These are phyloP conservation scores for Chelonia mydas DNA, from an alignment of 2,797 vertebrate species.

Conservation along the genomic window DNA sequence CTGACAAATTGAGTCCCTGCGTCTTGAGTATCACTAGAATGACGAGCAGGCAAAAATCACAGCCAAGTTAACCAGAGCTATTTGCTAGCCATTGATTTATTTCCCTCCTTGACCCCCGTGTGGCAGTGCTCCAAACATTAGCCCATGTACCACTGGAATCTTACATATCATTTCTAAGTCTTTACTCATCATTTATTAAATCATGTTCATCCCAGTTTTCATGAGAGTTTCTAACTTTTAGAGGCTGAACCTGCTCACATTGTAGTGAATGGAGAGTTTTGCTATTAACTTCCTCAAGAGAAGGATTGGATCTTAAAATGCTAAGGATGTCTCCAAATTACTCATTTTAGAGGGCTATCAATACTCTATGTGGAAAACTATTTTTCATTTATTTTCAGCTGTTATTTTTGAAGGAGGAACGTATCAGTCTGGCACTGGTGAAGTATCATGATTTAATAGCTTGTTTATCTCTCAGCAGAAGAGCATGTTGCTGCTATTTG, in stretches of 20 bases:
- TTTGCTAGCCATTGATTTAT: slow-evolving; percentile 61
- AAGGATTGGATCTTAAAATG: not conserved
- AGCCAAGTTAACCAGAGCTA: slow-evolving; percentile 47
- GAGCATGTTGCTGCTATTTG: not conserved
- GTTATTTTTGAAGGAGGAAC: slow-evolving; percentile 46
- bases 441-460: slow-evolving; percentile 43
- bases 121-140: slow-evolving; percentile 34
- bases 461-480: slow-evolving; percentile 60
- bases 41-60: slow-evolving; percentile 38
- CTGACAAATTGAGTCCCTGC: slow-evolving; percentile 8
- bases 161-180: not conserved
- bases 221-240: not conserved
- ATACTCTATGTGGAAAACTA: slow-evolving; percentile 53
- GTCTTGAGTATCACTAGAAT: slow-evolving; percentile 33
- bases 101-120: not conserved
- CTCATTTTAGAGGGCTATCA: slow-evolving; percentile 34
- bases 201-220: not conserved
- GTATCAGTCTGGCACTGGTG: slow-evolving; percentile 17
- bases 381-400: slow-evolving; percentile 64
- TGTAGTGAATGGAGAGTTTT: slow-evolving; percentile 7
- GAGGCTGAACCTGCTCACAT: not conserved
- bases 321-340: slow-evolving; percentile 9
- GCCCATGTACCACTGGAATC: slow-evolving; percentile 4
- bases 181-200: slow-evolving; percentile 41
- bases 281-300: not conserved